These are phyloP conservation scores for Tiliqua scincoides DNA, from an alignment of 2,113 vertebrate species.

Conservation along the genomic window DNA sequence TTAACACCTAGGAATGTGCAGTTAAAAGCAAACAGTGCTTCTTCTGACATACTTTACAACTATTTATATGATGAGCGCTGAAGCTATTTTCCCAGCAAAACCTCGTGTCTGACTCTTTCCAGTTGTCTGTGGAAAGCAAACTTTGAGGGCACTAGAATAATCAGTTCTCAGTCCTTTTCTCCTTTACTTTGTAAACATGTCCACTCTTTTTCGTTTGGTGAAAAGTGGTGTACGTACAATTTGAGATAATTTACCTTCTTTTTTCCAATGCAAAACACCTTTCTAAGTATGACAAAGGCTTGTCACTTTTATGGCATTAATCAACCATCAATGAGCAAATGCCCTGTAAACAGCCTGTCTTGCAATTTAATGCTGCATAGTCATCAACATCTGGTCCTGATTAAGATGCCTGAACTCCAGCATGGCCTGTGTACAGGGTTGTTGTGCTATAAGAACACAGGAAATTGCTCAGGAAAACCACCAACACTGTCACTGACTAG, in stretches of 20 bases:
- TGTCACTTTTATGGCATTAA: conserved; percentile 55
- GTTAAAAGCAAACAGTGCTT: too few relatives aligned
- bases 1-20: too few relatives aligned
- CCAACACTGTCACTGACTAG: conserved; percentile 68
- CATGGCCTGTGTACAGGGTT: conserved; percentile 53
- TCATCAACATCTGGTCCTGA: conserved; percentile 67
- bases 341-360: conserved; percentile 56
- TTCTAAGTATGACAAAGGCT: conserved; percentile 32
- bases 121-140: too few relatives aligned
- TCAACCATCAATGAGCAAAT: conserved; percentile 48
- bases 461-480: conserved; percentile 68
- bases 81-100: too few relatives aligned
- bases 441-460: conserved; percentile 60
- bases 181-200: not conserved
- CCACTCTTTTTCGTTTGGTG: not conserved
- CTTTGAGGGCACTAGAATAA: not conserved
- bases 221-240: too few relatives aligned
- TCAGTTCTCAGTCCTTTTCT: not conserved
- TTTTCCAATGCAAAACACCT: conserved; percentile 27
- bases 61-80: too few relatives aligned
- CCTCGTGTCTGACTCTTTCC: too few relatives aligned
- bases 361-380: conserved; percentile 26
- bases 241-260: not conserved
- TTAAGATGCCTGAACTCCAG: conserved; percentile 61
- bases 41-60: too few relatives aligned